phyloP scores from a whole-genome alignment of 2,113 vertebrate species.

The Amazona vittata region DNA sequence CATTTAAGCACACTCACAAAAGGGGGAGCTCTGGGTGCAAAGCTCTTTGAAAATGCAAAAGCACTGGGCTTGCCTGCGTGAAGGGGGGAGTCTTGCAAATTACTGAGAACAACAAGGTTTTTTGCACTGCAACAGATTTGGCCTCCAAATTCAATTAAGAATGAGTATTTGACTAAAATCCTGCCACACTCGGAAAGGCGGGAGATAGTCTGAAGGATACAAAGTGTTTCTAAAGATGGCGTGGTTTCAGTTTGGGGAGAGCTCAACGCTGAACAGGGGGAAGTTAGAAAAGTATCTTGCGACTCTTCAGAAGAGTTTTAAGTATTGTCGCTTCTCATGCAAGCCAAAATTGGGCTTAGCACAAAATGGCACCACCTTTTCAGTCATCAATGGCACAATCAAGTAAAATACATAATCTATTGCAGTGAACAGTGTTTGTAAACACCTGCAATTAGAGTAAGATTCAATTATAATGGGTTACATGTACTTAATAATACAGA shows the following conservation, averaged over 20 bases:
- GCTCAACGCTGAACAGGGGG: neutral
- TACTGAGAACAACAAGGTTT: neutral
- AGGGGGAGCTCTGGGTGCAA: neutral
- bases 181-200: neutral
- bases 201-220: neutral
- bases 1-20: neutral
- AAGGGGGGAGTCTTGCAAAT: neutral
- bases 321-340: neutral
- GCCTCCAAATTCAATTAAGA: neutral
- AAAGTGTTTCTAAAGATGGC: neutral
- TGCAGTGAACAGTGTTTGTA: constrained; percentile 44
- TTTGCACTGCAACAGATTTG: neutral
- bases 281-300: neutral
- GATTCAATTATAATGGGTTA: constrained; percentile 62
- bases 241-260: neutral
- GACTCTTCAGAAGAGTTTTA: neutral
- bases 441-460: constrained; percentile 61
- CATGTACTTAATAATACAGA: constrained; percentile 49
- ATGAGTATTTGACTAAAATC: neutral
- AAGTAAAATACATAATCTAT: constrained; percentile 51
- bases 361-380: constrained; percentile 52
- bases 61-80: neutral
- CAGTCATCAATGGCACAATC: constrained; percentile 66
- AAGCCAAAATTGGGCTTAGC: constrained; percentile 25
- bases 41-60: neutral